These are phyloP conservation scores for Cephalopholis sonnerati DNA, from an alignment of 2,113 vertebrate species.

Conservation along the genomic window DNA sequence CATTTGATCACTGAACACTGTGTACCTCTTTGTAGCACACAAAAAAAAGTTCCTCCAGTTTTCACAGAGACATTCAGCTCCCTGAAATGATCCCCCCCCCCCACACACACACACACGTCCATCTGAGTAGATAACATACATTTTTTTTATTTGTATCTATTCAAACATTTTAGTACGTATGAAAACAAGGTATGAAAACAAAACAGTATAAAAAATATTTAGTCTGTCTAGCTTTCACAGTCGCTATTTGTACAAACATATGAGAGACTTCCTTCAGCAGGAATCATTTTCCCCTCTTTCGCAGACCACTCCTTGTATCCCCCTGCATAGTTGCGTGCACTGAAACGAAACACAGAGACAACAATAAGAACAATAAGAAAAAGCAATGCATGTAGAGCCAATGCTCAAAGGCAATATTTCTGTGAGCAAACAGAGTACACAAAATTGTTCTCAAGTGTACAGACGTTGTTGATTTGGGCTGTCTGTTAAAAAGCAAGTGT, in stretches of 20 bases:
- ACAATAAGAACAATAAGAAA: neutral
- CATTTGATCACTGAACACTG: neutral
- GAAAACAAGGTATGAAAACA: constrained; percentile 11
- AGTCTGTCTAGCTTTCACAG: neutral
- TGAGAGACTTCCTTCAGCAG: neutral
- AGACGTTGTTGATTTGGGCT: too few relatives aligned
- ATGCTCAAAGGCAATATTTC: neutral
- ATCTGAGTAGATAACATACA: neutral
- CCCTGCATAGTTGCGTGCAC: constrained; percentile 86
- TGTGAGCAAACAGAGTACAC: neutral
- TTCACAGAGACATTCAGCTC: neutral
- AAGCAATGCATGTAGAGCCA: neutral
- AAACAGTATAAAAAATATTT: neutral
- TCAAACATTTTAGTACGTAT: neutral
- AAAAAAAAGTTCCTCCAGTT: neutral
- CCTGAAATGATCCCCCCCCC: neutral
- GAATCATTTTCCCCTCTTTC: constrained; percentile 74
- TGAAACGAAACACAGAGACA: constrained; percentile 61
- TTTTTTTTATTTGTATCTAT: constrained; percentile 25
- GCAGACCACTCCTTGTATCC: constrained; percentile 86
- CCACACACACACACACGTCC: neutral
- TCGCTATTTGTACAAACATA: neutral
- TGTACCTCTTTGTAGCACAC: neutral
- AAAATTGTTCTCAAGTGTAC: neutral
- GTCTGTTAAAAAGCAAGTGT: neutral